Evolutionary conservation across 2,888 invertebrate genomes (phyloP), one percentile per base, ranked within the genome.

Genomic region (Eilema caniola): DNA sequence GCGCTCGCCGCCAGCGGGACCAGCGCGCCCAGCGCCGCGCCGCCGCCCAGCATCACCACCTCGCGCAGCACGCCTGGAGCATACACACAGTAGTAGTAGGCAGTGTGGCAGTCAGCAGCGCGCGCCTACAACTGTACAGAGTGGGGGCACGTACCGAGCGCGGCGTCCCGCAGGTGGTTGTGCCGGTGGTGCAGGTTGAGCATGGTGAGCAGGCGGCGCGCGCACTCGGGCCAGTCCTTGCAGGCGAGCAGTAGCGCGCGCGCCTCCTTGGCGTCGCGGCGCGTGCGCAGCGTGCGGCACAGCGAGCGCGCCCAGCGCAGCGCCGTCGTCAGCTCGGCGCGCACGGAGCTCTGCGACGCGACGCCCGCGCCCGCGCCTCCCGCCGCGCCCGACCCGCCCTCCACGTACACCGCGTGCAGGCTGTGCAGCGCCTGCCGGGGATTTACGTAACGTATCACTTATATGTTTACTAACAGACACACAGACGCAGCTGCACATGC

Each of bases 371-470:
- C 83, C 1, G 98, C 98, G 53, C 98, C 98, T 90, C 98, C 98
- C 25, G 85, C 88, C 53, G 90, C 24, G 0, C 12, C 57, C 1
- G 53, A 7, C n/a, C 61, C 90, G 20, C 98, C 98, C 92, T 99
- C 99, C 85, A 98, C 98, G 89, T 98, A 98, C 97, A 99, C 98
- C 81, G 98, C 97, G 95, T 99, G 98, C 74, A 99, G 95, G 77
- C 98, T 98, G 92, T 98, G 98, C 85, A 99, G 96, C 33, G 98
- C 98, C 96, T 98, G 95, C 61, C 96, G 16, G 62, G 16, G n/a
- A n/a, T n/a, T n/a, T n/a, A n/a, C n/a, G n/a, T n/a, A n/a, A n/a
- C n/a, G n/a, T 10, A 28, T 28, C 2, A 28, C 28, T 28, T 28
- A 2, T 28, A 28, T 28, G 28, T 28, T 28, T 2, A 28, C 28